These are phyloP conservation scores for Etheostoma perlongum DNA, from an alignment of 2,797 vertebrate species.

Conservation along the genomic window DNA sequence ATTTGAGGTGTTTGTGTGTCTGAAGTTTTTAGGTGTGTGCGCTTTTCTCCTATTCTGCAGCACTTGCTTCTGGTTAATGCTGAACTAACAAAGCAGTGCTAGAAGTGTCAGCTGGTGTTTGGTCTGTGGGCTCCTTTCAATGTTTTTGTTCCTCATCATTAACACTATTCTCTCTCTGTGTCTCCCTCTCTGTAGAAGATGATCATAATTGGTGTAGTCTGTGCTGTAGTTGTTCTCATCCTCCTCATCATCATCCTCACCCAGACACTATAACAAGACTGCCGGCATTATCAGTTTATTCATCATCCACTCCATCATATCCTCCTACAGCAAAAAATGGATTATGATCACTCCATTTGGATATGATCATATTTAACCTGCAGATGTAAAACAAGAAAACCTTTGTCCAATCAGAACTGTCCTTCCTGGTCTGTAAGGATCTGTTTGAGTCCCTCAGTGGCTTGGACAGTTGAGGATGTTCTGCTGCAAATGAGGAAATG, in stretches of 20 bases:
- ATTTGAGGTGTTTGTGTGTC: constrained; percentile 62
- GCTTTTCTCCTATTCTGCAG: constrained; percentile 14
- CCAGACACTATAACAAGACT: constrained; percentile 66
- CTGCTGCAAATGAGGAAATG: constrained; percentile 61
- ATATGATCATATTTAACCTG: constrained; percentile 12
- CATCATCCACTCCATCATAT: constrained; percentile 43
- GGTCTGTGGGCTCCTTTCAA: constrained; percentile 19
- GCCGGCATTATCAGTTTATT: constrained; percentile 16
- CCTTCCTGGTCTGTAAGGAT: not conserved
- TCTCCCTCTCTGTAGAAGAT: constrained; percentile 75
- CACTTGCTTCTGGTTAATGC: constrained; percentile 41
- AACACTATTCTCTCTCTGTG: constrained; percentile 14
- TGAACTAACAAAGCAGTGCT: constrained; percentile 45
- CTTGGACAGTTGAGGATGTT: constrained; percentile 40
- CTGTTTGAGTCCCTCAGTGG: constrained; percentile 11
- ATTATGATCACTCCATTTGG: constrained; percentile 33
- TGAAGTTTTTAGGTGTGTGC: constrained; percentile 53
- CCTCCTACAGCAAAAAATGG: constrained; percentile 41
- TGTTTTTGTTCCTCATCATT: constrained; percentile 6
- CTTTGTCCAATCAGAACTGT: not conserved
- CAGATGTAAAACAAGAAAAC: not conserved
- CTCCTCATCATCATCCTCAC: constrained; percentile 80
- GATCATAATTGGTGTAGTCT: constrained; percentile 74
- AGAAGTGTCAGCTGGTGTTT: constrained; percentile 19
- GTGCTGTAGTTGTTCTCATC: constrained; percentile 72